Evolutionary conservation across 2,113 vertebrate species (phyloP).

Genomic region (Camelus bactrianus): DNA sequence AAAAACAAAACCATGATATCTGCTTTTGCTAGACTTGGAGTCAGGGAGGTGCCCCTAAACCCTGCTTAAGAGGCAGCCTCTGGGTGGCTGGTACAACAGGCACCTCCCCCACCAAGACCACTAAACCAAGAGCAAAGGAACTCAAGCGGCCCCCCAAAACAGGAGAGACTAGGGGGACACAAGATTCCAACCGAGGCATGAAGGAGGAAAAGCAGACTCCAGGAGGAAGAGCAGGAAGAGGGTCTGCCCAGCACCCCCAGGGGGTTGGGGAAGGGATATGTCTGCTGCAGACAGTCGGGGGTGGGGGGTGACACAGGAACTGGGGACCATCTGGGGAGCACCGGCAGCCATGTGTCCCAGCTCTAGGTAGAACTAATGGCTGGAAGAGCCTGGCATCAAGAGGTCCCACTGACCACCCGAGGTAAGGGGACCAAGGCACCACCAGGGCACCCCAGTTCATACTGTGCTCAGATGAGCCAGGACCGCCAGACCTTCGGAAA

Average conservation of each 20-base stretch:
- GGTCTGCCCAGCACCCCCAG: background rate
- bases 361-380: background rate
- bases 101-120: background rate
- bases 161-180: no score
- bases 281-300: background rate
- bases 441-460: rapidly evolving
- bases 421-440: background rate
- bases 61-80: no score
- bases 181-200: background rate
- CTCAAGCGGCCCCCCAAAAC: no score
- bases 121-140: background rate
- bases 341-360: background rate
- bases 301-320: no score
- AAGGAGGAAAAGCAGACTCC: background rate
- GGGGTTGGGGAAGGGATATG: background rate
- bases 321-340: background rate
- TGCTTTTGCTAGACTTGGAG: background rate
- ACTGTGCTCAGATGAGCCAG: background rate
- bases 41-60: background rate
- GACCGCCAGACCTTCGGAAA: background rate
- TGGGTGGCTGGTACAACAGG: no score
- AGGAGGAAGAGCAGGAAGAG: no score
- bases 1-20: no score
- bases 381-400: background rate
- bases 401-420: background rate